Percentiles rank a stretch among this genome's conserved stretches.
phyloP scores from a whole-genome alignment of 1,140 invertebrate species.

The Ganaspis sp. region DNA sequence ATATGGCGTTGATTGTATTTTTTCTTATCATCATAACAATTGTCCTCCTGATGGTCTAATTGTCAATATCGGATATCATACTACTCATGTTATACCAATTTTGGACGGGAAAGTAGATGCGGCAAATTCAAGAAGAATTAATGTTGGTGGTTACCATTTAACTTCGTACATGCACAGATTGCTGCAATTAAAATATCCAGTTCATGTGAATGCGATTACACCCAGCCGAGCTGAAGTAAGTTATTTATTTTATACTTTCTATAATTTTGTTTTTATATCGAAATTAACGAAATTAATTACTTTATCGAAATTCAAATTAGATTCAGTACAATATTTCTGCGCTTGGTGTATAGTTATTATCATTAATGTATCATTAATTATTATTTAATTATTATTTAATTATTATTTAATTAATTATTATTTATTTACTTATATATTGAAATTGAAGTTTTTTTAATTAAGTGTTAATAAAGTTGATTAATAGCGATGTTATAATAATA shows the following conservation, averaged over 20 bases:
- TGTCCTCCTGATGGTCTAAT: slow-evolving; percentile 83
- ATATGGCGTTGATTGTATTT: slow-evolving; percentile 92
- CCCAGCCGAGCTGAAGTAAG: slow-evolving; percentile 88
- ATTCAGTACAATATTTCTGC: too few relatives aligned
- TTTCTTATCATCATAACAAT: slow-evolving; percentile 86
- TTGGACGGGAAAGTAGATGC: slow-evolving; percentile 83
- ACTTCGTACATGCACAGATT: slow-evolving; percentile 91
- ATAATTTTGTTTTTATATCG: too few relatives aligned
- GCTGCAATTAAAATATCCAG: slow-evolving; percentile 96
- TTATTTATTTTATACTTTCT: slow-evolving; percentile 34
- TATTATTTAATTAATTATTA: slow-evolving; percentile 13
- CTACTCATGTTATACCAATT: slow-evolving; percentile 92
- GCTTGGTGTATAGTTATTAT: too few relatives aligned
- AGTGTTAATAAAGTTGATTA: too few relatives aligned
- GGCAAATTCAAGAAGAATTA: slow-evolving; percentile 86
- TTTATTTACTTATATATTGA: too few relatives aligned
- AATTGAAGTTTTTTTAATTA: too few relatives aligned
- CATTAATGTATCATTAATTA: too few relatives aligned
- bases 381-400: slow-evolving; percentile 27
- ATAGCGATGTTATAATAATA: too few relatives aligned
- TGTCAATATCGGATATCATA: slow-evolving; percentile 90
- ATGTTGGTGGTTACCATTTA: slow-evolving; percentile 91
- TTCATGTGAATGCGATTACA: slow-evolving; percentile 91
- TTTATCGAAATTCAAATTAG: too few relatives aligned
- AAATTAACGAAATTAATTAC: too few relatives aligned